Evolutionary conservation across 2,888 invertebrate species (phyloP).

Genomic region (Ochropacha duplaris): DNA sequence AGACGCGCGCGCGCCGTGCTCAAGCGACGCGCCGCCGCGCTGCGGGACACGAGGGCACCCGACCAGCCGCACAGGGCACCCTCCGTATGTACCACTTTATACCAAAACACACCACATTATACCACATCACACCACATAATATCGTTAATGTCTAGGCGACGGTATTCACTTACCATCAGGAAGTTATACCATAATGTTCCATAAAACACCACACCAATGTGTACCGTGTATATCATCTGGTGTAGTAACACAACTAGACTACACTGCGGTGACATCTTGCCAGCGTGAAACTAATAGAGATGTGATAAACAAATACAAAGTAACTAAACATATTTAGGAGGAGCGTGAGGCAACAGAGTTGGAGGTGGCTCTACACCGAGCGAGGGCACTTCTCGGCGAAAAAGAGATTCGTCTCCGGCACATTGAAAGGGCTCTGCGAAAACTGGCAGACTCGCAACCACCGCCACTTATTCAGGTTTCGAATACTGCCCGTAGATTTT

Average conservation of each 20-base stretch:
- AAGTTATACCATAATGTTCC: no score
- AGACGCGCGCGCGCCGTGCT: conserved; percentile 91
- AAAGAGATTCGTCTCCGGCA: conserved; percentile 91
- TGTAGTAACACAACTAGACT: no score
- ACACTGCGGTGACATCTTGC: no score
- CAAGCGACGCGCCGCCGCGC: conserved; percentile 85
- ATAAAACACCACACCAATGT: no score
- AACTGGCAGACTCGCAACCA: conserved; percentile 73
- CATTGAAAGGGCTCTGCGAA: conserved; percentile 89
- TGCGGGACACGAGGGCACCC: conserved; percentile 85
- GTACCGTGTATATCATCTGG: no score
- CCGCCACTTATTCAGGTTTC: conserved; percentile 64
- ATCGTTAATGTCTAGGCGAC: no score
- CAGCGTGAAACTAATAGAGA: no score
- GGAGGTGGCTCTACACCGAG: conserved; percentile 92
- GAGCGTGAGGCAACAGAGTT: conserved; percentile 92
- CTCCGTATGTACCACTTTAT: conserved; percentile 41
- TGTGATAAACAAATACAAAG: not conserved
- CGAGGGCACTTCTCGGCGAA: conserved; percentile 90
- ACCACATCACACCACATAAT: no score
- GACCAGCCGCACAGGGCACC: conserved; percentile 57
- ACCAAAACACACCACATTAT: not conserved
- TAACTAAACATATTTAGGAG: conserved; percentile 75
- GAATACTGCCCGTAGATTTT: not conserved
- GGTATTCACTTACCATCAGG: not conserved